Base-by-base conservation (phyloP, 1,140 invertebrate genomes). In the Eriocheir sinensis region DNA sequence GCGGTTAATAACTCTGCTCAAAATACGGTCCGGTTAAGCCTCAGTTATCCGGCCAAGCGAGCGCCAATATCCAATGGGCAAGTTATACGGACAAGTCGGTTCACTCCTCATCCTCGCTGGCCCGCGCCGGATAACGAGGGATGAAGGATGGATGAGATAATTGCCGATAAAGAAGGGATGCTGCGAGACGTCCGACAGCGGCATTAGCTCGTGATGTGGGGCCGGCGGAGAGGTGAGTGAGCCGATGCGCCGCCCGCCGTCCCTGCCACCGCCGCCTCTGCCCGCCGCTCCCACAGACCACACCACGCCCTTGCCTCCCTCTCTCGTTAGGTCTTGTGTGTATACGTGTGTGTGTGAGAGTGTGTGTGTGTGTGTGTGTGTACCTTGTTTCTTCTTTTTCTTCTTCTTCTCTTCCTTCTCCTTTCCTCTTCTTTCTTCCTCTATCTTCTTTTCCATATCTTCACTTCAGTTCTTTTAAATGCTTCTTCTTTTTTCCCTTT, bases 101-200 rank as follows among this genome's bases (percentile, higher is more conserved):
- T 34, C 53, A 80, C 34, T 40, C 32, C 8, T 30, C 86, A 44
- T 88, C 38, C 21, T 9, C 30, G n/a, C 40, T 17, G 36, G 12
- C n/a, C 40, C 38, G 21, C 48, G 3, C 17, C 34, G 12, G 48
- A 91, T 72, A 72, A 91, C 60, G 36, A 60, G 15, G 21, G 60
- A 36, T 91, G 36, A 91, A 53, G 89, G 60, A 91, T 72, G 60
- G 48, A 91, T 88, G 40, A 91, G 88, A 91, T 72, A 91, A 91
- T 72, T 72, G 34, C 48, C 27, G 89, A 91, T 91, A 88, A 40
- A 80, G 36, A 40, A 36, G 90, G 44, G 21, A 9, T 9, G 48
- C 48, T 53, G 48, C 48, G 48, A 53, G 21, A 53, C 48, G 48
- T 53, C 48, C 12, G 83, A 41, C 83, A 40, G 32, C 83, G 27